A percentile compares a stretch with the other conserved stretches of the same genome.
Evolutionary conservation across 2,888 invertebrate species (phyloP).

Genomic region (Drosophila barbarae): DNA sequence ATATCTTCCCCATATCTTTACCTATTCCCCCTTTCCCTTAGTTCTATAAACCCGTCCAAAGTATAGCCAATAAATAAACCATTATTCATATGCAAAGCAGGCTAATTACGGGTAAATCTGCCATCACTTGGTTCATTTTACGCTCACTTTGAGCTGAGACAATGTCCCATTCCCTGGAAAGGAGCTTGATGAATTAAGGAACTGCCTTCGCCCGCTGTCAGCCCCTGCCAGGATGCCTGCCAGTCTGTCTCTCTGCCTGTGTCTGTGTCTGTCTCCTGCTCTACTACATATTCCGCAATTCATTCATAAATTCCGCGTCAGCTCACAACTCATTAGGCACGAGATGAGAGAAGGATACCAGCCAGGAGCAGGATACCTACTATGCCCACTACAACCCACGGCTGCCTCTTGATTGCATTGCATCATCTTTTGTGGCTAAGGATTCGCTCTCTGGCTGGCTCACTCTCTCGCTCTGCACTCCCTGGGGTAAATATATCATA

Average conservation of each 20-base stretch:
- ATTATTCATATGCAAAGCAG: slow-evolving; percentile 67
- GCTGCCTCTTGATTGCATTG: slow-evolving; percentile 54
- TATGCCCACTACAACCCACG: slow-evolving; percentile 44
- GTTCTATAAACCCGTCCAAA: background rate
- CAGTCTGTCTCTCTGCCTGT: slow-evolving; percentile 1
- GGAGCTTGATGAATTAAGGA: slow-evolving; percentile 13
- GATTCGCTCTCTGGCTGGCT: slow-evolving; percentile 48
- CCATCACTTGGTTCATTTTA: slow-evolving; percentile 65
- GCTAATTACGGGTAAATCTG: slow-evolving; percentile 35
- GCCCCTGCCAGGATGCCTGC: background rate
- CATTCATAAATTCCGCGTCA: slow-evolving; percentile 72
- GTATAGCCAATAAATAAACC: slow-evolving; percentile 60
- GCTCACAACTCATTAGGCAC: slow-evolving; percentile 72
- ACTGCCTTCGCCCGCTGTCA: slow-evolving; percentile 6
- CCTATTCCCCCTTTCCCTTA: background rate
- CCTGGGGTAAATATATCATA: slow-evolving; percentile 65
- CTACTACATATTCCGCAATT: slow-evolving; percentile 50
- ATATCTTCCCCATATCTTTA: no score
- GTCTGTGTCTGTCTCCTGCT: slow-evolving; percentile 1
- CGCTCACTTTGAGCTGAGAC: slow-evolving; percentile 71
- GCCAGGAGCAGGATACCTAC: slow-evolving; percentile 21
- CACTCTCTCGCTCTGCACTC: background rate
- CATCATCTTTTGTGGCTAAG: slow-evolving; percentile 64
- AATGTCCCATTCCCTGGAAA: slow-evolving; percentile 35
- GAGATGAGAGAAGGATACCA: slow-evolving; percentile 39